A percentile compares a stretch with the other conserved stretches of the same genome.
These are phyloP conservation scores for Dastarcus helophoroides DNA, from an alignment of 2,888 invertebrate species.

Conservation along the genomic window DNA sequence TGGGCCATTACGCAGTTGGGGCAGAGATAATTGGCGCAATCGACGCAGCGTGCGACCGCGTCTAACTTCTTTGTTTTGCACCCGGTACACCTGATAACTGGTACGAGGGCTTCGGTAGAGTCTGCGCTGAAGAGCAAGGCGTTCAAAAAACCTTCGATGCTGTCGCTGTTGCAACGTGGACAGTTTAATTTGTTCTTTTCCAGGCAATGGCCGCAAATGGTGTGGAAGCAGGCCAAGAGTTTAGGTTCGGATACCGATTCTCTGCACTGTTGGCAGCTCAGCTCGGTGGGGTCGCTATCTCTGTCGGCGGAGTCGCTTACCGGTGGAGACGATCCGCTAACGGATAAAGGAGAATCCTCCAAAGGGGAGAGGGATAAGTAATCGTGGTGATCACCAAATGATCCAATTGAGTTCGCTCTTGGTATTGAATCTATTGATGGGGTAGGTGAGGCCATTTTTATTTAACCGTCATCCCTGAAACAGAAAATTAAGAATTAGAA, in stretches of 20 bases:
- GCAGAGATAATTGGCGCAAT: slow-evolving; percentile 93
- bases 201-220: slow-evolving; percentile 72
- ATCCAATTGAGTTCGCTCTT: slow-evolving; percentile 85
- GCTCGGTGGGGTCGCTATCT: slow-evolving; percentile 32
- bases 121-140: slow-evolving; percentile 25
- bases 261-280: slow-evolving; percentile 57
- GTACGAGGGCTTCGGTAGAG: slow-evolving; percentile 13
- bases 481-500: slow-evolving; percentile 29
- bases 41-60: slow-evolving; percentile 92
- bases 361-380: slow-evolving; percentile 49
- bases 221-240: slow-evolving; percentile 71
- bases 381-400: slow-evolving; percentile 69
- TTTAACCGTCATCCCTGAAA: slow-evolving; percentile 77
- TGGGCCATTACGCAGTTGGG: slow-evolving; percentile 97
- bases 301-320: slow-evolving; percentile 74
- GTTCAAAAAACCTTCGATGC: slow-evolving; percentile 39
- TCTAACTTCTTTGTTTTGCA: slow-evolving; percentile 91
- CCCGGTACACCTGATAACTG: slow-evolving; percentile 75
- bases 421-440: slow-evolving; percentile 87
- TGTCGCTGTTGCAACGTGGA: slow-evolving; percentile 48
- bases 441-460: slow-evolving; percentile 89
- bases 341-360: slow-evolving; percentile 64
- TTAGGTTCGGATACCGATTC: slow-evolving; percentile 64
- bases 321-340: slow-evolving; percentile 80
- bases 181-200: slow-evolving; percentile 70